Base-by-base conservation (phyloP, 2,797 vertebrate genomes). In the Phalloptychus januarius region DNA sequence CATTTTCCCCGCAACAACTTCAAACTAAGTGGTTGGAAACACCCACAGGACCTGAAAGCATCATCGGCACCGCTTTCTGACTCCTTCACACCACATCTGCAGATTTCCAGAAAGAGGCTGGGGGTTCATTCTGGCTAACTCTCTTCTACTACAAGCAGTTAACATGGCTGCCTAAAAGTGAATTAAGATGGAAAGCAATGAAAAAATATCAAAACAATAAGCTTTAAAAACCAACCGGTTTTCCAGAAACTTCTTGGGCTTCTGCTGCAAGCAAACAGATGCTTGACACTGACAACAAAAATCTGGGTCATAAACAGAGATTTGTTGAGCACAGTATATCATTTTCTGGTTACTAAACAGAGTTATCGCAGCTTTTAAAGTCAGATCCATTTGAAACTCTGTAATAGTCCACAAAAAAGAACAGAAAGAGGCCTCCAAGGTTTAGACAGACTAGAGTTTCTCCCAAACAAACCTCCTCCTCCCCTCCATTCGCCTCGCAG, bases 1-100 rank as follows among this genome's bases (percentile, higher is more conserved):
- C 79, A 74, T 67, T 82, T 61, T 79, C 42, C 25, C 13, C 40
- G 52, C 45, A 77, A 74, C 52, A 73, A 63, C 46, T 74, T 61
- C n/a, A 52, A 15, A 2, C 75, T 11, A 38, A 75, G 40, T 48
- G 10, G 25, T 7, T 33, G 38, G 71, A 79, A 46, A 70, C 71
- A 71, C 67, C 50, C 20, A 79, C 38, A 72, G 72, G 70, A 72
- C 20, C 2, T 23, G 44, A 77, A 16, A 72, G 61, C 48, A 33
- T 67, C 38, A n/a, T 31, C 67, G 42, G 23, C 25, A 15, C 33
- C 25, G 33, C 75, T 71, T 75, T 75, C 73, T 46, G 36, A 75
- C 13, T 72, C 70, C n/a, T 72, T 54, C 4, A 18, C 5, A 20
- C 45, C 25, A 33, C 31, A 74, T 38, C 54, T 61, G 42, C 54